These are phyloP conservation scores for Metridium senile DNA, from an alignment of 92 coral and sea anemone genomes.

Conservation along the genomic window DNA sequence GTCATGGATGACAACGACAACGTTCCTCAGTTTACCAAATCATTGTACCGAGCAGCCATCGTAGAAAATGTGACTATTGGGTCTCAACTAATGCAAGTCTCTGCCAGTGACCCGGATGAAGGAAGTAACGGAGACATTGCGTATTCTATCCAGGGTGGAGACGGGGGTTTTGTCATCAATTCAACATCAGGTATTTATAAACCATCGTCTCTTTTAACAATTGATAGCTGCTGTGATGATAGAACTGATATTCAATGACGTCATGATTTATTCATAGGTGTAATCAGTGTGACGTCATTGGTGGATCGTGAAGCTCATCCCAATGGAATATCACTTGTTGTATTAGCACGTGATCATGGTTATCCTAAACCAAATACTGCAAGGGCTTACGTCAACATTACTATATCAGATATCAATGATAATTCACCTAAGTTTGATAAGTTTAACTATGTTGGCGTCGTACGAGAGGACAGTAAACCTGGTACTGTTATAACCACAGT, in stretches of 20 bases:
- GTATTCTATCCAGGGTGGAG: constrained; percentile 73
- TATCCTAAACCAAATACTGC: constrained; percentile 75
- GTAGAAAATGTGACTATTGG: constrained; percentile 81
- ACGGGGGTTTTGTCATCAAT: constrained; percentile 80
- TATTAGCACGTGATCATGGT: constrained; percentile 92
- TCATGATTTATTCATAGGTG: constrained; percentile 44
- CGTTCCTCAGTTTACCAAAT: constrained; percentile 73
- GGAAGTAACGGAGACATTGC: constrained; percentile 88
- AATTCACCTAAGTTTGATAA: constrained; percentile 85
- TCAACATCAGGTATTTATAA: constrained; percentile 67
- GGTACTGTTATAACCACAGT: constrained; percentile 68
- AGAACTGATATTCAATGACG: not conserved
- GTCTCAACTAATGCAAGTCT: constrained; percentile 64
- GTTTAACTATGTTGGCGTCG: constrained; percentile 74
- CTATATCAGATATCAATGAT: constrained; percentile 91
- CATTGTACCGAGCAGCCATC: constrained; percentile 73
- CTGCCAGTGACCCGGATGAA: constrained; percentile 85
- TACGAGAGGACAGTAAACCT: constrained; percentile 70
- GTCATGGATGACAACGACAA: constrained; percentile 95
- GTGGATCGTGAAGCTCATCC: constrained; percentile 94
- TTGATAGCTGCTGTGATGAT: no score
- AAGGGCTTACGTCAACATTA: constrained; percentile 73
- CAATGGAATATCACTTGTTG: constrained; percentile 71
- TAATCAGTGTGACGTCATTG: constrained; percentile 56
- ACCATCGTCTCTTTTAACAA: not conserved